These are phyloP conservation scores for Intellagama lesueurii DNA, from an alignment of 2,797 vertebrate genomes.

Conservation along the genomic window DNA sequence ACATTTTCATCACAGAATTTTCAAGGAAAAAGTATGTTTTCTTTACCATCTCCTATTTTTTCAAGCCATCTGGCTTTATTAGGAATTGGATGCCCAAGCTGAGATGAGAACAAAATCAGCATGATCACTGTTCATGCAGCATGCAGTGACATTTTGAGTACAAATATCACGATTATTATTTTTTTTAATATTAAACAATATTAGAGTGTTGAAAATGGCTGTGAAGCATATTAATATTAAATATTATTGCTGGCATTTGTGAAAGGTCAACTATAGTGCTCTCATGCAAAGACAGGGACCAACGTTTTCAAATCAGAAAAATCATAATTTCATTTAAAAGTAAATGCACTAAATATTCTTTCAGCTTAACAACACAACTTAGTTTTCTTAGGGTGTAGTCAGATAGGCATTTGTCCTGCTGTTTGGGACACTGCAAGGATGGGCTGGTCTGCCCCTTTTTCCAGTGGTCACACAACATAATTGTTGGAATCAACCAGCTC, in stretches of 20 bases:
- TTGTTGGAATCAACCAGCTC: too few relatives aligned
- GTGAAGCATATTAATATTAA: conserved; percentile 81
- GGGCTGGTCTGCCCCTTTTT: too few relatives aligned
- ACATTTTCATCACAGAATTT: not conserved
- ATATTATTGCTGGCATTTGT: conserved; percentile 83
- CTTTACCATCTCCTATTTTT: conserved; percentile 57
- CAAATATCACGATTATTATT: conserved; percentile 83
- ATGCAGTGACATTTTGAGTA: conserved; percentile 82
- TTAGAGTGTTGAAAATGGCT: conserved; percentile 81
- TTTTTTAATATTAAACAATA: conserved; percentile 82
- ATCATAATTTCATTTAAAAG: conserved; percentile 75
- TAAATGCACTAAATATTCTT: conserved; percentile 67
- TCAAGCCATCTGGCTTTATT: conserved; percentile 54
- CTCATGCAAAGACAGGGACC: conserved; percentile 64
- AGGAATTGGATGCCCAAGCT: conserved; percentile 68
- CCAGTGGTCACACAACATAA: too few relatives aligned
- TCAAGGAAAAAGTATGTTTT: conserved; percentile 30
- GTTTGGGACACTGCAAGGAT: too few relatives aligned
- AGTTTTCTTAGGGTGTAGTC: too few relatives aligned
- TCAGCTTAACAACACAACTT: conserved; percentile 71
- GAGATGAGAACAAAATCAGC: conserved; percentile 70
- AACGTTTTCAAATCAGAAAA: conserved; percentile 74
- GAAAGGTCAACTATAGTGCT: conserved; percentile 79
- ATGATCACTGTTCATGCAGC: conserved; percentile 73
- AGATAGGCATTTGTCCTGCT: too few relatives aligned